Evolutionary conservation across 2,888 invertebrate species (phyloP).

Genomic region (Drosophila algonquin): DNA sequence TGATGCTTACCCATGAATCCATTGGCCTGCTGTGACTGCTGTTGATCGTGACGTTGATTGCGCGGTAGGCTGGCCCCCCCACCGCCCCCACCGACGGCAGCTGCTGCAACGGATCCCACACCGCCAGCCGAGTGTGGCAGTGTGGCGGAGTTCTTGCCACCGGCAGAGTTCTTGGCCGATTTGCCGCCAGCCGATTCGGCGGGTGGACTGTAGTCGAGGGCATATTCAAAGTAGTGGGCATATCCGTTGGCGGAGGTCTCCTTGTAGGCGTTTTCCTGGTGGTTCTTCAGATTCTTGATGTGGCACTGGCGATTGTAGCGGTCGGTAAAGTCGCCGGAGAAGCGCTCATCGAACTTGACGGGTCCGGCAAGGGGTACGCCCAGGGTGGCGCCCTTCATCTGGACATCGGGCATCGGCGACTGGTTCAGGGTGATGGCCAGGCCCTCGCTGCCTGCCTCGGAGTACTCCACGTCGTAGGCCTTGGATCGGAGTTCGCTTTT

Average conservation of each 20-base stretch:
- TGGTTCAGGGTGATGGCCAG: conserved; percentile 84
- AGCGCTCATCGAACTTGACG: conserved; percentile 89
- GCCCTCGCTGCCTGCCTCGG: conserved; percentile 86
- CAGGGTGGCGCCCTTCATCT: conserved; percentile 82
- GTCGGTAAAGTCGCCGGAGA: conserved; percentile 83
- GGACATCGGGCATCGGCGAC: conserved; percentile 82
- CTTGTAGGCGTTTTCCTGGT: conserved; percentile 66
- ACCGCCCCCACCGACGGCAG: conserved; percentile 26
- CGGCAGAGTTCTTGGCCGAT: conserved; percentile 38
- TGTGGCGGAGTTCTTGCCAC: conserved; percentile 77
- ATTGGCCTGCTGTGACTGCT: conserved; percentile 73
- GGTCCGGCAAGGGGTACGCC: conserved; percentile 92
- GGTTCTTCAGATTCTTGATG: conserved; percentile 79
- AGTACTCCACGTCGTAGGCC: conserved; percentile 85
- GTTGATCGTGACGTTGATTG: conserved; percentile 80
- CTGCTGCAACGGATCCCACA: not conserved
- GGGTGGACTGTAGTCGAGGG: conserved; percentile 94
- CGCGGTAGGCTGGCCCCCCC: conserved; percentile 82
- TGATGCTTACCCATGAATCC: conserved; percentile 79
- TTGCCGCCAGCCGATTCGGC: conserved; percentile 61
- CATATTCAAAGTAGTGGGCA: conserved; percentile 93
- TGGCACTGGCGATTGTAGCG: conserved; percentile 81
- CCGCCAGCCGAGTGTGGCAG: conserved; percentile 79
- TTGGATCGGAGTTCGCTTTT: conserved; percentile 93
- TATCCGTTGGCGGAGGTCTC: conserved; percentile 80